Conservation (phyloP, 2,888 invertebrate species). For the Eurois occulta region DNA sequence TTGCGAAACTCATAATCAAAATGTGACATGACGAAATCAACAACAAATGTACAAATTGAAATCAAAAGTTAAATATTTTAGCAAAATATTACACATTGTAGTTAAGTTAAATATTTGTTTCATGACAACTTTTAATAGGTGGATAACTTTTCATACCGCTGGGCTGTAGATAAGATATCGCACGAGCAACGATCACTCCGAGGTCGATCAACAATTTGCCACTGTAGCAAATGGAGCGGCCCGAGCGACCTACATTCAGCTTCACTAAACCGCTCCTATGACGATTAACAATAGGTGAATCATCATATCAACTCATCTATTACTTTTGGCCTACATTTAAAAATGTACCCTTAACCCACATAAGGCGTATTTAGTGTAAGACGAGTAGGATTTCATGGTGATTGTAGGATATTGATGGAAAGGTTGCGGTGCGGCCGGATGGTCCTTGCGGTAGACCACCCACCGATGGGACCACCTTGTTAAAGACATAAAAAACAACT, state of each 20-base stretch:
- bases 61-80: slow-evolving; percentile 33
- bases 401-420: slow-evolving; percentile 67
- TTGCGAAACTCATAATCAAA: slow-evolving; percentile 39
- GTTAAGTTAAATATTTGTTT: slow-evolving; percentile 56
- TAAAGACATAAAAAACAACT: slow-evolving; percentile 73
- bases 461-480: slow-evolving; percentile 77
- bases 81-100: slow-evolving; percentile 41
- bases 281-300: slow-evolving; percentile 86
- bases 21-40: slow-evolving; percentile 37
- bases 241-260: slow-evolving; percentile 88
- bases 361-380: slow-evolving; percentile 64
- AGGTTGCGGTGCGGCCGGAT: slow-evolving; percentile 66
- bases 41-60: slow-evolving; percentile 21
- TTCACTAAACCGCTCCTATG: slow-evolving; percentile 86
- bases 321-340: slow-evolving; percentile 75
- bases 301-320: slow-evolving; percentile 81
- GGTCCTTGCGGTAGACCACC: slow-evolving; percentile 81
- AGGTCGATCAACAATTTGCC: slow-evolving; percentile 89
- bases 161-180: slow-evolving; percentile 85
- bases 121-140: slow-evolving; percentile 66
- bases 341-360: slow-evolving; percentile 69
- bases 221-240: slow-evolving; percentile 88
- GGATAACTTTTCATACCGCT: slow-evolving; percentile 65
- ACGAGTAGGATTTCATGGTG: slow-evolving; percentile 63
- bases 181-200: slow-evolving; percentile 81